Conservation (phyloP, 2,888 invertebrate species). For the Drosophila siamana region DNA sequence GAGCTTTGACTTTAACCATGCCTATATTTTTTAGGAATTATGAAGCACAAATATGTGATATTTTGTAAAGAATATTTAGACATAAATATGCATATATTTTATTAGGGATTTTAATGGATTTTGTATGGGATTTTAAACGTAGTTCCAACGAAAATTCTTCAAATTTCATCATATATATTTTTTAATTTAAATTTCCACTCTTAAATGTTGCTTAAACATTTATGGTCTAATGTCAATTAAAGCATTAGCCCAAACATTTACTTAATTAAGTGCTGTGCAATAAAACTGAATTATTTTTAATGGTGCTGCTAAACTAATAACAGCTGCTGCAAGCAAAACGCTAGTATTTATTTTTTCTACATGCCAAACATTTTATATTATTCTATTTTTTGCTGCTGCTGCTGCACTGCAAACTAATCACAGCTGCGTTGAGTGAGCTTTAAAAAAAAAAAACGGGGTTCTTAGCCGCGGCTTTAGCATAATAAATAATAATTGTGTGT, state of each 20-base stretch:
- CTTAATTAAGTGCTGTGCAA: background rate
- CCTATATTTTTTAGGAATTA: too few relatives aligned
- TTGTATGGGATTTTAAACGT: too few relatives aligned
- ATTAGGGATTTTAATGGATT: too few relatives aligned
- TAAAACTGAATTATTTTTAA: background rate
- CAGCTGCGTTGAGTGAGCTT: background rate
- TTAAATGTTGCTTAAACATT: background rate
- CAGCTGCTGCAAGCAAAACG: background rate
- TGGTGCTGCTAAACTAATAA: background rate
- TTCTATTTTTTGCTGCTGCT: too few relatives aligned
- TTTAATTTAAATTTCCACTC: too few relatives aligned
- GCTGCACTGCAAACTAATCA: background rate
- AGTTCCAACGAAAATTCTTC: too few relatives aligned
- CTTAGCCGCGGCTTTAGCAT: constrained; percentile 32
- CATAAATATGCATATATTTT: too few relatives aligned
- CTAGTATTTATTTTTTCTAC: background rate
- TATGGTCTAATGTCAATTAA: background rate
- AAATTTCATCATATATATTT: too few relatives aligned
- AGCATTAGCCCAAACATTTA: background rate
- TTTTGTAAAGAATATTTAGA: too few relatives aligned
- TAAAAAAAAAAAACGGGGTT: background rate
- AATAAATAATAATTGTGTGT: constrained; percentile 37
- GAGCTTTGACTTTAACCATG: too few relatives aligned
- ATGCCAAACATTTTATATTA: background rate
- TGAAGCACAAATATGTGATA: too few relatives aligned